Base-by-base conservation (phyloP, 2,888 invertebrate genomes). In the Notocelia uddmanniana region DNA sequence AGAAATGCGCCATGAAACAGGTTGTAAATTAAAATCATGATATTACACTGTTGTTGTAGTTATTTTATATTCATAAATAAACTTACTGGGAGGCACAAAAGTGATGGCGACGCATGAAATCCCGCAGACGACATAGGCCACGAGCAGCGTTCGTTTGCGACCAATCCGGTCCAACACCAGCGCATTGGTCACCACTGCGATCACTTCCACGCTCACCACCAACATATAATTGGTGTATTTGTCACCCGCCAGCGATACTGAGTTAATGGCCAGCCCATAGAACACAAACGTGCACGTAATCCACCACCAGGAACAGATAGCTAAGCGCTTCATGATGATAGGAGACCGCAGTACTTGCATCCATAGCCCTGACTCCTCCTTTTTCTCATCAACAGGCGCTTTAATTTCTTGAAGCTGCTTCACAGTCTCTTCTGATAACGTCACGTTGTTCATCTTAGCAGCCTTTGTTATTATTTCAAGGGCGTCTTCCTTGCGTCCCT, bases 281-380 rank as follows among this genome's bases (percentile, higher is more conserved):
- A 97, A 97, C 54, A 97, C 96, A 77, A 97, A 96, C 0, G 96
- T 96, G 78, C 96, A 97, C 0, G 97, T 96, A 54, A 97, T 95
- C 97, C 97, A 97, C 91, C 97, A 97, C 87, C 91, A 93, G 3
- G 92, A 92, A 68, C 92, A 92, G 19, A 92, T 91, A 1, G 88
- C 90, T 45, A 93, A 77, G 2, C 93, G 85, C 10, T 76, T 87
- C 89, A 91, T 89, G 54, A 93, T 91, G 21, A 92, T 90, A 0
- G 89, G 91, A 0, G 93, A 93, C 11, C 78, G 81, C 21, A 92
- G 64, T 74, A 92, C 91, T 74, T 91, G 91, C 76, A 83, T 85
- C 83, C 83, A 83, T 8, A 92, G 64, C 8, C 91, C 90, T 19
- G 83, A 81, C 26, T 84, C 83, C 13, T 80, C 79, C 26, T 82